phyloP scores from a whole-genome alignment of 2,797 vertebrate genomes.

The Rhinatrema bivittatum region DNA sequence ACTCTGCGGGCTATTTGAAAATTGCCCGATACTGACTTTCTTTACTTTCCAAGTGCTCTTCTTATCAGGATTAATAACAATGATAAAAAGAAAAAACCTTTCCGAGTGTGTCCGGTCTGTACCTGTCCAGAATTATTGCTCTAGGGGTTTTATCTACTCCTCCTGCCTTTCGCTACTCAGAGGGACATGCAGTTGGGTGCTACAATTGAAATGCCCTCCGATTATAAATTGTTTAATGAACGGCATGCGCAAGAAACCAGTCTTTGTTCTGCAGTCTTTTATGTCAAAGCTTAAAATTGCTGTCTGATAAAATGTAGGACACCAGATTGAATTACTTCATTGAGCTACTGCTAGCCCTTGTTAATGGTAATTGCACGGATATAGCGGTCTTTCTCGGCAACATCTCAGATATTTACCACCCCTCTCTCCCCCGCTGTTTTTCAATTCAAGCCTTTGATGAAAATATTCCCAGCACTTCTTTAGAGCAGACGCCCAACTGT shows the following conservation, averaged over 20 bases:
- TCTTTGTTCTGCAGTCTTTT: constrained; percentile 48
- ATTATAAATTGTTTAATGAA: constrained; percentile 43
- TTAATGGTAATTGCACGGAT: constrained; percentile 70
- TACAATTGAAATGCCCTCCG: constrained; percentile 32
- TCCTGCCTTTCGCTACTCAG: constrained; percentile 8
- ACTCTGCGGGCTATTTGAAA: too few species aligned
- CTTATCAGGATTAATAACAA: too few species aligned
- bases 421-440: constrained; percentile 77
- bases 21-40: too few species aligned
- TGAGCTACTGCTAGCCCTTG: constrained; percentile 61
- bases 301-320: constrained; percentile 72
- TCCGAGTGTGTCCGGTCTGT: too few species aligned
- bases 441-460: constrained; percentile 79
- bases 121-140: background rate
- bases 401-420: constrained; percentile 74
- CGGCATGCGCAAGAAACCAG: constrained; percentile 39
- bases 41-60: too few species aligned
- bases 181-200: constrained; percentile 14
- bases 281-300: constrained; percentile 59
- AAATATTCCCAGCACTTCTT: constrained; percentile 74
- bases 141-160: background rate
- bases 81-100: too few species aligned
- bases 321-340: constrained; percentile 75
- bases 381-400: constrained; percentile 57
- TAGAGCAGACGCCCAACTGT: constrained; percentile 71